Percentiles rank a stretch among this genome's conserved stretches.
phyloP scores from a whole-genome alignment of 2,888 invertebrate species.

The Celastrina argiolus region DNA sequence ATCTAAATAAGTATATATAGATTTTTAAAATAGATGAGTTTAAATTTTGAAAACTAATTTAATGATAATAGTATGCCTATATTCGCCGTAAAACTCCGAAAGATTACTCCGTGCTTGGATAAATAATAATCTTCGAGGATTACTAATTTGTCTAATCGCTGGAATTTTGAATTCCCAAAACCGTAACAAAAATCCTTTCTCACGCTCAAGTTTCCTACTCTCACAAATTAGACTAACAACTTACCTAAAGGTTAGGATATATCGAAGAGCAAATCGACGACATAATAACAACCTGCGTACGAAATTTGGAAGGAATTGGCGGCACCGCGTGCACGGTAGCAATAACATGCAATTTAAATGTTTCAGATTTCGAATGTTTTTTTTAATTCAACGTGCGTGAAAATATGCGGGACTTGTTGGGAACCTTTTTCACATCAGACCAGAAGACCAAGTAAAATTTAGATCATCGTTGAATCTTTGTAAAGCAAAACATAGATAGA shows the following conservation, averaged over 20 bases:
- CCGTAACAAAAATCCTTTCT: conserved; percentile 48
- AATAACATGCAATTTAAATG: conserved; percentile 76
- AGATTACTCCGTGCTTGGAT: background rate
- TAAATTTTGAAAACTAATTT: too few relatives aligned
- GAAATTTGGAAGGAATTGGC: conserved; percentile 61
- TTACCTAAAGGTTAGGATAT: conserved; percentile 62
- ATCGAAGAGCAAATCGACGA: conserved; percentile 66
- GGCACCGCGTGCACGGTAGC: conserved; percentile 71
- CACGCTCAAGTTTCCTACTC: conserved; percentile 65
- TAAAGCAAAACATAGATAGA: too few relatives aligned
- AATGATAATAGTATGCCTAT: too few relatives aligned
- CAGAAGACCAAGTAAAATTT: background rate
- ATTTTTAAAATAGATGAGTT: too few relatives aligned
- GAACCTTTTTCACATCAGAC: conserved; percentile 7
- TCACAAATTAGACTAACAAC: conserved; percentile 68
- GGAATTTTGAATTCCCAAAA: conserved; percentile 27
- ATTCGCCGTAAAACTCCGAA: background rate
- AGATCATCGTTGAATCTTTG: too few relatives aligned
- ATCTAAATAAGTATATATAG: too few relatives aligned
- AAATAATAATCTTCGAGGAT: background rate
- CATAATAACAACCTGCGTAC: conserved; percentile 66
- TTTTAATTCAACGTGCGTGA: conserved; percentile 45
- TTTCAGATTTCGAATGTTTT: conserved; percentile 69
- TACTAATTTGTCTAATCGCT: conserved; percentile 5
- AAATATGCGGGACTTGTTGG: conserved; percentile 33